Percentiles rank a stretch among this genome's conserved stretches.
Conservation (phyloP, 2,797 vertebrate species). For the Pteronotus mesoamericanus region DNA sequence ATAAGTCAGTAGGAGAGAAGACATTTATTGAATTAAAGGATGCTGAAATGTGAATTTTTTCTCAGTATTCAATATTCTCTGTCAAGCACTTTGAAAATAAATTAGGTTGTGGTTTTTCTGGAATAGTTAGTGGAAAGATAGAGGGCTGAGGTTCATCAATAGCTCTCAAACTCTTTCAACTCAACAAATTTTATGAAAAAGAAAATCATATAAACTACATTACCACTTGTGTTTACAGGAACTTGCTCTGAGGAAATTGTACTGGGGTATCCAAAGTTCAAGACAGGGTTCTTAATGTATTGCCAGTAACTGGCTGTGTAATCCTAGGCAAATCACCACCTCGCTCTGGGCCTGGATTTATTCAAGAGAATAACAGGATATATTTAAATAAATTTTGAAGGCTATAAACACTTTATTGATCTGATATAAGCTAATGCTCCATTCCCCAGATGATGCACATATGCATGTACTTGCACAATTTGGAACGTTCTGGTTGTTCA, state of each 20-base stretch:
- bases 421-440: not conserved
- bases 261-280: not conserved
- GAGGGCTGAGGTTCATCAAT: not conserved
- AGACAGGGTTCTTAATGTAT: not conserved
- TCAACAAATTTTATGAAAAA: conserved; percentile 33
- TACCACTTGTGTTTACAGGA: not conserved
- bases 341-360: not conserved
- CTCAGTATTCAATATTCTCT: not conserved
- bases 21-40: not conserved
- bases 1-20: not conserved
- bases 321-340: not conserved
- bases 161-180: conserved; percentile 38
- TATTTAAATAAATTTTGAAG: not conserved
- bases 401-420: not conserved
- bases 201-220: not conserved
- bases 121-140: conserved; percentile 33
- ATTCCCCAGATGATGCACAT: not conserved
- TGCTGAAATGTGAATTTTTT: not conserved
- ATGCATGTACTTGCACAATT: accelerated
- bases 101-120: conserved; percentile 40
- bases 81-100: not conserved
- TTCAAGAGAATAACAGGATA: not conserved
- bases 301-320: not conserved
- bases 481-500: not conserved
- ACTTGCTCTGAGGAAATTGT: not conserved